Conservation (phyloP, 2,797 vertebrate species). For the Xerus rutilus region DNA sequence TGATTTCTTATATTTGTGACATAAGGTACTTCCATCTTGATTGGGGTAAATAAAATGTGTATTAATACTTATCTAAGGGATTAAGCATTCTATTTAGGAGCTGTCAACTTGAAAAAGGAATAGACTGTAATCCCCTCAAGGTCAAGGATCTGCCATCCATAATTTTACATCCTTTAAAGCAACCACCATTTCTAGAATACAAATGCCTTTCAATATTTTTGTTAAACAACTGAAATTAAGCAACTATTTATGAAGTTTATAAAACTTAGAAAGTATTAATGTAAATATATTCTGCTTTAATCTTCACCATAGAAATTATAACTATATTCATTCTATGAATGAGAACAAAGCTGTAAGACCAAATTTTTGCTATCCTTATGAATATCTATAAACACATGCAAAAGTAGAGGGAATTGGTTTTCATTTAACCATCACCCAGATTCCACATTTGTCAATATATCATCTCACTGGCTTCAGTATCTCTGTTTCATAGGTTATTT, state of each 20-base stretch:
- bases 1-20: neutral
- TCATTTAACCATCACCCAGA: neutral
- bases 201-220: neutral
- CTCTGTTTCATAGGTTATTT: neutral
- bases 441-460: neutral
- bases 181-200: neutral
- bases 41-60: neutral
- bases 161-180: neutral
- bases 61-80: neutral
- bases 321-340: neutral
- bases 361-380: neutral
- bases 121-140: neutral
- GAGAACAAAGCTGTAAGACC: neutral
- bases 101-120: neutral
- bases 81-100: neutral
- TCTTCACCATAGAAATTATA: neutral
- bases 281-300: neutral
- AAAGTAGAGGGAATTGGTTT: neutral
- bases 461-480: neutral
- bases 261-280: neutral
- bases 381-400: neutral
- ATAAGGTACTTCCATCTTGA: neutral
- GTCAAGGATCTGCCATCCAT: neutral
- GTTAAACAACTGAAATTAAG: neutral
- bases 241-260: neutral